A percentile compares a stretch with the other conserved stretches of the same genome.
These are phyloP conservation scores for Drosophila bocqueti DNA, from an alignment of 1,140 invertebrate species.

Conservation along the genomic window DNA sequence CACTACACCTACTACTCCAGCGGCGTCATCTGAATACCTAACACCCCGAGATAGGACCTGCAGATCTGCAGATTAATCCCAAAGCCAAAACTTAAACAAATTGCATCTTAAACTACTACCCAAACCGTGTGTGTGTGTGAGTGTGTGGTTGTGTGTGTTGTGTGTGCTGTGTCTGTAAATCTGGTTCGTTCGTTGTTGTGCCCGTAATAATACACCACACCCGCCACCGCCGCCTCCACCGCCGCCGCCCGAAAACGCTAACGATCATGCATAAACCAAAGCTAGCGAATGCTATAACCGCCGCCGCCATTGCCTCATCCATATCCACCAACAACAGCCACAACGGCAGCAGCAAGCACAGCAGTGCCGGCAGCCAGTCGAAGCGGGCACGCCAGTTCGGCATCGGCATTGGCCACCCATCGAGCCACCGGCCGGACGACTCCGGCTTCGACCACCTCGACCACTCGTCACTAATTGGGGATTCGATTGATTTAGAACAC, in stretches of 20 bases:
- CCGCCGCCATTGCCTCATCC: conserved; percentile 80
- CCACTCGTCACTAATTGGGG: conserved; percentile 72
- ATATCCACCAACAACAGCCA: conserved; percentile 73
- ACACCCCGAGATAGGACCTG: conserved; percentile 40
- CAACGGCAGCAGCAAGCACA: conserved; percentile 42
- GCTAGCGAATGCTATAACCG: conserved; percentile 79
- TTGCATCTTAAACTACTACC: conserved; percentile 28
- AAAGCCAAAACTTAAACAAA: conserved; percentile 34
- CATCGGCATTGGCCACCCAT: conserved; percentile 15
- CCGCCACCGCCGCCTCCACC: conserved; percentile 18
- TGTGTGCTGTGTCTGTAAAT: conserved; percentile 71
- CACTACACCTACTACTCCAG: conserved; percentile 37
- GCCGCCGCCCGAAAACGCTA: conserved; percentile 43
- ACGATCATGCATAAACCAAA: conserved; percentile 84
- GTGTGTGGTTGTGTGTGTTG: conserved; percentile 5
- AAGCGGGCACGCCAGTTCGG: conserved; percentile 51
- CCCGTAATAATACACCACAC: conserved; percentile 61
- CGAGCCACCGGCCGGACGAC: conserved; percentile 44
- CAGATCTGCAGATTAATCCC: conserved; percentile 45
- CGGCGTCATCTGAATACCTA: conserved; percentile 60
- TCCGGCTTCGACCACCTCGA: conserved; percentile 55
- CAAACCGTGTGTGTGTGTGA: background rate
- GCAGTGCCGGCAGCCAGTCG: conserved; percentile 51
- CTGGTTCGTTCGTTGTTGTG: conserved; percentile 56
- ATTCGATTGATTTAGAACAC: conserved; percentile 86